Evolutionary conservation across 2,113 vertebrate genomes (phyloP).

Genomic region (Taurulus bubalis): DNA sequence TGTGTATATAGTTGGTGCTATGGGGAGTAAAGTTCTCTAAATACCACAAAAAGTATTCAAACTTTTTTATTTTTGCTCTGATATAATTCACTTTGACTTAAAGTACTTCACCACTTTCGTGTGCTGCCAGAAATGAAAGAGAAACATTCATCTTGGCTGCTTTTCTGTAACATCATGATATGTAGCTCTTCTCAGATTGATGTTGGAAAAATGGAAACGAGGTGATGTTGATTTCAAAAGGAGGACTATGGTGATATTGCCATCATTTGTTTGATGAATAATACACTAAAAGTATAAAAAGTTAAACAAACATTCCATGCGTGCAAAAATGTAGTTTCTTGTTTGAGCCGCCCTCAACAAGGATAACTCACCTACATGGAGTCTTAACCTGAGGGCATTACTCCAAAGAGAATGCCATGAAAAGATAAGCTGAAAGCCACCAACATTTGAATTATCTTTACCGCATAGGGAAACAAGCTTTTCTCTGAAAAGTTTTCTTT

Average conservation of each 20-base stretch:
- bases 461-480: background rate
- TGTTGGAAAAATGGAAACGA: background rate
- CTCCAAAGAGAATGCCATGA: conserved; percentile 12
- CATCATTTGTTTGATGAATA: conserved; percentile 15
- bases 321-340: conserved; percentile 4
- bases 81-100: conserved; percentile 1
- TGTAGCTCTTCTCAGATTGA: conserved; percentile 3
- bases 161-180: conserved; percentile 18
- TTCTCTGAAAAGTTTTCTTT: conserved; percentile 9
- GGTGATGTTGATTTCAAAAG: conserved; percentile 13
- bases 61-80: background rate
- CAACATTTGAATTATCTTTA: background rate
- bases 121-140: conserved; percentile 24
- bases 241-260: background rate
- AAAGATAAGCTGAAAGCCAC: background rate
- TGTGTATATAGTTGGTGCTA: conserved; percentile 6
- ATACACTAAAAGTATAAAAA: conserved; percentile 11
- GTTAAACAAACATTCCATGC: conserved; percentile 52
- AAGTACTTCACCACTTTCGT: conserved; percentile 9
- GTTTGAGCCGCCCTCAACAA: background rate
- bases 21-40: background rate
- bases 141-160: conserved; percentile 32
- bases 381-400: background rate
- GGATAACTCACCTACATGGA: background rate
- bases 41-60: conserved; percentile 12